Conservation (phyloP, 2,113 vertebrate species). For the Trachemys scripta region DNA sequence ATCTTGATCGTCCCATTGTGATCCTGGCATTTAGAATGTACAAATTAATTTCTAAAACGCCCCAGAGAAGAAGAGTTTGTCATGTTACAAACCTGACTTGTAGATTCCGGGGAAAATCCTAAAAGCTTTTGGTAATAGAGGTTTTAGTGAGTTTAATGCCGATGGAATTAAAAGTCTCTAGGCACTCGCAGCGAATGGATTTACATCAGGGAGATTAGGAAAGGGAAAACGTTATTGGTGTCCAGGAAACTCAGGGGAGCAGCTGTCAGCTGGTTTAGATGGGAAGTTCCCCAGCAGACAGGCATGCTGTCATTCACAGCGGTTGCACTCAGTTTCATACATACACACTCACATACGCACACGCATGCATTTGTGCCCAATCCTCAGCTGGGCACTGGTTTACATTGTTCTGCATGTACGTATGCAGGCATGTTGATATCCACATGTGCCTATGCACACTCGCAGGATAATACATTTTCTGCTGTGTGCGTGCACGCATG, state of each 20-base stretch:
- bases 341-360: not conserved
- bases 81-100: constrained; percentile 65
- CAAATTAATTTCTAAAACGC: constrained; percentile 71
- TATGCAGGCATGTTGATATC: not conserved
- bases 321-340: not conserved
- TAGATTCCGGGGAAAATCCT: constrained; percentile 76
- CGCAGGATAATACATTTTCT: not conserved
- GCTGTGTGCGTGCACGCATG: rapidly evolving
- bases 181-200: constrained; percentile 72
- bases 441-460: not conserved
- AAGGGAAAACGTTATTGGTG: constrained; percentile 70
- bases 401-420: not conserved
- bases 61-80: constrained; percentile 70
- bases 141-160: constrained; percentile 78
- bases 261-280: constrained; percentile 64
- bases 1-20: constrained; percentile 4
- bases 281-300: constrained; percentile 30
- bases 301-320: not conserved
- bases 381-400: not conserved
- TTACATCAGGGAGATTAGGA: constrained; percentile 78
- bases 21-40: constrained; percentile 60
- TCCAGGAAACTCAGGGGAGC: constrained; percentile 68
- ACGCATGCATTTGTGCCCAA: not conserved
- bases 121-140: constrained; percentile 80
- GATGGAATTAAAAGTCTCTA: constrained; percentile 78